phyloP scores from a whole-genome alignment of 2,113 vertebrate genomes.

The Butorides virescens region DNA sequence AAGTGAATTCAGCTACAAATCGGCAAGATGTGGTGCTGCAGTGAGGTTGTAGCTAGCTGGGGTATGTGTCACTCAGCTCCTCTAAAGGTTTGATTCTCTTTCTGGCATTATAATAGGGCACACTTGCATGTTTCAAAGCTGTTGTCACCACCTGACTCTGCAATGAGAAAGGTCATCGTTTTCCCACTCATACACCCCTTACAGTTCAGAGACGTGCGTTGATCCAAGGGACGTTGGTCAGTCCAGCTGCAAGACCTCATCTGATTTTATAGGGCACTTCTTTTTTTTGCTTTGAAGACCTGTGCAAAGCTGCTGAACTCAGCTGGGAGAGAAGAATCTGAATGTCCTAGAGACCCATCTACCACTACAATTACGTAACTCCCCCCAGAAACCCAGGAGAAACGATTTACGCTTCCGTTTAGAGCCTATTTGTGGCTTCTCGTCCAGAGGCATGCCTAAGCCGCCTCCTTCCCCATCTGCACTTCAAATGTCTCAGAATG shows the following conservation, averaged over 20 bases:
- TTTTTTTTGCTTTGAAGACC: not conserved
- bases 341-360: not conserved
- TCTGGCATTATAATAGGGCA: not conserved
- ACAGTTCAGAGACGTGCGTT: not conserved
- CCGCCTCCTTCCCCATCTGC: constrained; percentile 36
- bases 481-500: constrained; percentile 11
- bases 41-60: not conserved
- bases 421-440: constrained; percentile 11
- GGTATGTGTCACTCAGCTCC: not conserved
- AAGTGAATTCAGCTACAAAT: not conserved
- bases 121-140: not conserved
- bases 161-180: not conserved
- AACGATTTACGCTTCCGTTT: constrained; percentile 27
- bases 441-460: constrained; percentile 12
- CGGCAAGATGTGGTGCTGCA: not conserved
- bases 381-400: not conserved
- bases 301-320: not conserved
- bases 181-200: not conserved
- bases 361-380: not conserved
- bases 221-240: not conserved
- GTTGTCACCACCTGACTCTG: not conserved
- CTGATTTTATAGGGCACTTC: not conserved
- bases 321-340: not conserved
- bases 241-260: not conserved
- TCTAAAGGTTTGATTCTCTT: not conserved